Evolutionary conservation across 2,113 vertebrate species (phyloP), one percentile per base, ranked within the genome.

Genomic region (Calypte anna): DNA sequence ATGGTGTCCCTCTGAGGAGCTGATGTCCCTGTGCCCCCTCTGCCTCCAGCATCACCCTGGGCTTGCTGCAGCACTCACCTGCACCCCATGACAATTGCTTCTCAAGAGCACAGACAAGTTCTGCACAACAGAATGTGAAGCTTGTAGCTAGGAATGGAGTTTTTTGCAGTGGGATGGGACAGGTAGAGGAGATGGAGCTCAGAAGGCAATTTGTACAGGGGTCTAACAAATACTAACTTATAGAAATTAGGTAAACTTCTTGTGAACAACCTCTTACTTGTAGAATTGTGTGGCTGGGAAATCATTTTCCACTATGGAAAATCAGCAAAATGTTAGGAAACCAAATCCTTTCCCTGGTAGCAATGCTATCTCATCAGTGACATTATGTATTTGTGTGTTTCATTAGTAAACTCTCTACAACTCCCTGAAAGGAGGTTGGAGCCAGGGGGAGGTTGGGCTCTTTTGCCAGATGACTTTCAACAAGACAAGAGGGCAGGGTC

Each of bases 41-140:
- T 15, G 24, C 11, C 0, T 3, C 22, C 46, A 40, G 21, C 21
- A 30, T 80, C 5, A 3, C 44, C 15, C 0, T 3, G 8, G 7
- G 6, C 38, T 43, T 21, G 10, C 58, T 25, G 70, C 40, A 5
- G 40, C 5, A 2, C 43, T 44, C 50, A 10, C 27, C 40, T 24
- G 62, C 40, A 4, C 30, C 40, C 23, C 18, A 0, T 14, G 23
- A 12, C 7, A 19, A 5, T 33, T 48, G 30, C 27, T 88, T 63
- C 43, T 27, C 13, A 19, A 61, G 24, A 16, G 23, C 24, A 3
- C 3, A 13, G 31, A 10, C 18, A 8, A 13, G 23, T 48, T 63
- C 28, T 24, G 10, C 20, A 12, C 22, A 31, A n/a, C 28, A 33
- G 43, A 40, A 27, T 1, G 5, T 12, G 31, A 57, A 53, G 33